Percentiles rank a stretch among this genome's conserved stretches.
These are phyloP conservation scores for Cryptophagus acutangulus DNA, from an alignment of 2,888 invertebrate genomes.

Conservation along the genomic window DNA sequence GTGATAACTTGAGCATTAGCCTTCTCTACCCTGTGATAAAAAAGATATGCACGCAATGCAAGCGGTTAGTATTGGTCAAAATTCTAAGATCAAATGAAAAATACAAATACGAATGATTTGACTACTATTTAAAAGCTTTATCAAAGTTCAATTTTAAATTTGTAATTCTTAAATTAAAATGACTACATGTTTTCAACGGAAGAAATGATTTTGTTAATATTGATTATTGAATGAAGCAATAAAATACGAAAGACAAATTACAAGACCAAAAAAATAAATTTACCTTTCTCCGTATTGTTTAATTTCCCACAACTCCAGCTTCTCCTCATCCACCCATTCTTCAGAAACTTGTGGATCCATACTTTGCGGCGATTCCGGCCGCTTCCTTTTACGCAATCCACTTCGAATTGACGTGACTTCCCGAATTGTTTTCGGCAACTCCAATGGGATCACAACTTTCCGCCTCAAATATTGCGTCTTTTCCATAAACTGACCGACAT, in stretches of 20 bases:
- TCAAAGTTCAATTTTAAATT: background rate
- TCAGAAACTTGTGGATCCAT: constrained; percentile 93
- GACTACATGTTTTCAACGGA: background rate
- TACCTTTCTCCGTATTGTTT: constrained; percentile 85
- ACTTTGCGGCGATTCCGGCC: constrained; percentile 90
- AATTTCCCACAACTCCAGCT: constrained; percentile 94
- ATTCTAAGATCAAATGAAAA: constrained; percentile 7
- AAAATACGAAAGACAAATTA: too few relatives aligned
- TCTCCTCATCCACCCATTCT: constrained; percentile 95
- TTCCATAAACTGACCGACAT: constrained; percentile 83
- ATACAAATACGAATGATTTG: constrained; percentile 4
- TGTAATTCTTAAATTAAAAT: background rate
- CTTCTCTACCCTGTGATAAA: constrained; percentile 57
- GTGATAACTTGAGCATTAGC: constrained; percentile 73
- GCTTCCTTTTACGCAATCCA: constrained; percentile 85
- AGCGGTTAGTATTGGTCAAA: constrained; percentile 39
- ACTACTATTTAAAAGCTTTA: background rate
- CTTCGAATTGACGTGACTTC: constrained; percentile 93
- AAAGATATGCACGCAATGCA: constrained; percentile 40
- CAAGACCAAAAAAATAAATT: constrained; percentile 30
- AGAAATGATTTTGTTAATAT: too few relatives aligned
- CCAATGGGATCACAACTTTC: constrained; percentile 90
- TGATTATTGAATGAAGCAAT: too few relatives aligned
- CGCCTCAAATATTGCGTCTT: constrained; percentile 88
- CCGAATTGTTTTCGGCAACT: constrained; percentile 81